phyloP scores from a whole-genome alignment of 2,888 invertebrate genomes.

The Apoderus coryli region DNA sequence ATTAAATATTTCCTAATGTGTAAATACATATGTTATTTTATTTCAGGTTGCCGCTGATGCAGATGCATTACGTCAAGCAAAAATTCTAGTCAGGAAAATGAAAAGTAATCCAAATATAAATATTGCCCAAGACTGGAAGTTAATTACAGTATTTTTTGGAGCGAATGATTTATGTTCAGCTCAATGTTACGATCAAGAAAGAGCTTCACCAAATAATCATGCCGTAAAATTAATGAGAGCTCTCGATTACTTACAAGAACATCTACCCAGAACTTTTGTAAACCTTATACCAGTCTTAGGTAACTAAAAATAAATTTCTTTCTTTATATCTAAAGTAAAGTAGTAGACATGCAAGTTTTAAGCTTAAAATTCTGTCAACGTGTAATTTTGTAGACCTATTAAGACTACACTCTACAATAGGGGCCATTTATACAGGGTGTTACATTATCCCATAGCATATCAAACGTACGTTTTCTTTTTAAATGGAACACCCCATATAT shows the following conservation, averaged over 20 bases:
- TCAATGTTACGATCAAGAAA: slow-evolving; percentile 45
- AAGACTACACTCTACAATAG: too few species aligned
- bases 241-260: slow-evolving; percentile 48
- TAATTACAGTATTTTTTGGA: slow-evolving; percentile 60
- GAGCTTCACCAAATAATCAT: slow-evolving; percentile 46
- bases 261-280: slow-evolving; percentile 53
- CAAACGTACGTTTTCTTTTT: too few species aligned
- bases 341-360: too few species aligned
- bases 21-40: too few species aligned
- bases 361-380: too few species aligned
- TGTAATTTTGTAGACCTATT: too few species aligned
- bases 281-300: slow-evolving; percentile 58
- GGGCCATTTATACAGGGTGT: too few species aligned
- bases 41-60: slow-evolving; percentile 59
- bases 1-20: too few species aligned
- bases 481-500: too few species aligned
- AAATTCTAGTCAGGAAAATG: slow-evolving; percentile 46
- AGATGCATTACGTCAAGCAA: slow-evolving; percentile 54
- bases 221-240: slow-evolving; percentile 46
- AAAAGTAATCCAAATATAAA: slow-evolving; percentile 44
- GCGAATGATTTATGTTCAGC: slow-evolving; percentile 64
- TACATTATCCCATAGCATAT: too few species aligned
- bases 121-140: slow-evolving; percentile 54
- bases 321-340: too few species aligned
- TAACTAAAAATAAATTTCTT: too few species aligned